Conservation (phyloP, 2,113 vertebrate genomes). For the Grammomys surdaster region DNA sequence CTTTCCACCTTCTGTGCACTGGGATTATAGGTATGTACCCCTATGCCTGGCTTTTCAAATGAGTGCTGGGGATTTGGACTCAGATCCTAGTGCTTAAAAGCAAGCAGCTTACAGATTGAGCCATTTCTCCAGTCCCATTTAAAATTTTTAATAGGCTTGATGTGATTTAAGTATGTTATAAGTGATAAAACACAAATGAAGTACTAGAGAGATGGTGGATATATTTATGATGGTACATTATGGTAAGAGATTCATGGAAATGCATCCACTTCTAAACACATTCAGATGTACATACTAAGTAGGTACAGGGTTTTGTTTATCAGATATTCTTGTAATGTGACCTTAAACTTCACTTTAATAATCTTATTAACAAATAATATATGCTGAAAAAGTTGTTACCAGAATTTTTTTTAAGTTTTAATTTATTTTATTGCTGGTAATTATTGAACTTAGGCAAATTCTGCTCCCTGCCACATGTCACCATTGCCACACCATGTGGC, state of each 20-base stretch:
- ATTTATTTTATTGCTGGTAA: neutral
- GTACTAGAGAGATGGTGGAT: neutral
- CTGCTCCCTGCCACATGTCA: neutral
- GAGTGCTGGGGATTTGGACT: neutral
- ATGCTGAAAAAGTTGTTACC: neutral
- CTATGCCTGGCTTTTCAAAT: neutral
- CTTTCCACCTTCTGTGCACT: neutral
- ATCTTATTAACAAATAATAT: neutral
- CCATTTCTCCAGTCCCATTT: neutral
- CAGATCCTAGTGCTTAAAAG: neutral
- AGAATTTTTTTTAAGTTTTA: neutral
- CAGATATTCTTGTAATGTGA: neutral
- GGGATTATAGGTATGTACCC: neutral
- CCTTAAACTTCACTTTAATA: conserved; percentile 17
- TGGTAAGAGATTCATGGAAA: neutral
- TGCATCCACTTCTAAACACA: neutral
- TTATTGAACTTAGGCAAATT: conserved; percentile 18
- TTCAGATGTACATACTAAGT: neutral
- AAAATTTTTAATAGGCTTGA: neutral
- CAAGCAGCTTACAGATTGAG: neutral
- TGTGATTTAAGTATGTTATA: neutral
- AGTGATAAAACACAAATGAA: neutral
- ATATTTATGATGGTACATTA: neutral
- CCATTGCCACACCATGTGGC: neutral
- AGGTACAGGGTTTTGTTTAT: neutral